Conservation (phyloP, 1,140 invertebrate species). For the Rhyzopertha dominica region DNA sequence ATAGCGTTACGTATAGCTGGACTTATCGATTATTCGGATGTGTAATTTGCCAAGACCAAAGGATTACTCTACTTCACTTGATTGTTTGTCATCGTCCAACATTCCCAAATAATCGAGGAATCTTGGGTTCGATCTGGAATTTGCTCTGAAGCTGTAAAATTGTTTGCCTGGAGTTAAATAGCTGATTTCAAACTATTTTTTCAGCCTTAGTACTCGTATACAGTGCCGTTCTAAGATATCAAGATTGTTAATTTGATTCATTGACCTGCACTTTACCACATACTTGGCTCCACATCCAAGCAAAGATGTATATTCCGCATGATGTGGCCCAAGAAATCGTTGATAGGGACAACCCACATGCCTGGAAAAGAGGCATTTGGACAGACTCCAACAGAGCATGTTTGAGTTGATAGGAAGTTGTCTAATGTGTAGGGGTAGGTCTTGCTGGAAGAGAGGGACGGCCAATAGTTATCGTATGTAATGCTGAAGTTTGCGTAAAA, state of each 20-base stretch:
- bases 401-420: slow-evolving; percentile 54
- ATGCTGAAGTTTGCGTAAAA: slow-evolving; percentile 49
- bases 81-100: slow-evolving; percentile 25
- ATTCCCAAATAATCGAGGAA: slow-evolving; percentile 24
- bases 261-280: slow-evolving; percentile 48
- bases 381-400: slow-evolving; percentile 60
- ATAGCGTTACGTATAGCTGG: slow-evolving; percentile 31
- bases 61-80: slow-evolving; percentile 33
- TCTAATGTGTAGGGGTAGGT: slow-evolving; percentile 64
- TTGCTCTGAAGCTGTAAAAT: no score
- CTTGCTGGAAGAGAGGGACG: slow-evolving; percentile 47
- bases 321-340: slow-evolving; percentile 52
- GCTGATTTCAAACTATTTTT: slow-evolving; percentile 19
- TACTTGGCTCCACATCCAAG: no score
- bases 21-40: slow-evolving; percentile 13
- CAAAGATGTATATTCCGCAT: slow-evolving; percentile 54
- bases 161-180: no score
- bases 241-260: no score
- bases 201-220: slow-evolving; percentile 25
- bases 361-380: slow-evolving; percentile 57
- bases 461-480: slow-evolving; percentile 61
- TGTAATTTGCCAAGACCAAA: slow-evolving; percentile 18
- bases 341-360: slow-evolving; percentile 61
- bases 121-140: no score
- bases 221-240: slow-evolving; percentile 24